phyloP scores from a whole-genome alignment of 2,888 invertebrate species.

The Drosophila nr. medialis region DNA sequence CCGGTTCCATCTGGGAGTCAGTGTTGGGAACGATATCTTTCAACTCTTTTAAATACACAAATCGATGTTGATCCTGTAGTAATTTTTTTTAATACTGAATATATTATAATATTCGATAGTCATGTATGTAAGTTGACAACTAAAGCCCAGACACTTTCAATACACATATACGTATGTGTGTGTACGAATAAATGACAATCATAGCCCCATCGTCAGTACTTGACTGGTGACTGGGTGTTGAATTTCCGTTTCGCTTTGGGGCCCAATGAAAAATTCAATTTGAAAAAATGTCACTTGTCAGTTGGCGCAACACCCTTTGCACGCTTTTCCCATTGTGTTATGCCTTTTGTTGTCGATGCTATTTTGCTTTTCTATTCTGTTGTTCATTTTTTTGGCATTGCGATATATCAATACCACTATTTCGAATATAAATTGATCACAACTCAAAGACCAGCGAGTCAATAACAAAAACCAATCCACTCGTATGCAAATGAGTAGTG shows the following conservation, averaged over 20 bases:
- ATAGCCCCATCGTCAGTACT: constrained; percentile 24
- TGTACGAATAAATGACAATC: not conserved
- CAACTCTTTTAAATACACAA: constrained; percentile 11
- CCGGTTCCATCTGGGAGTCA: constrained; percentile 44
- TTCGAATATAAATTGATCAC: constrained; percentile 72
- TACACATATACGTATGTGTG: not conserved
- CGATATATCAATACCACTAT: constrained; percentile 59
- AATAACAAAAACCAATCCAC: constrained; percentile 48
- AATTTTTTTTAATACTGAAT: not conserved
- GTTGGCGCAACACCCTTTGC: constrained; percentile 48
- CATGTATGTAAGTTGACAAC: constrained; percentile 43
- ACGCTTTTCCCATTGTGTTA: constrained; percentile 37
- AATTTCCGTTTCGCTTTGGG: constrained; percentile 23
- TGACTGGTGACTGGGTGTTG: constrained; percentile 33
- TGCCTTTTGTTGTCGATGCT: constrained; percentile 56
- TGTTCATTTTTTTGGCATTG: constrained; percentile 61
- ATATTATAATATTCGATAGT: constrained; percentile 4
- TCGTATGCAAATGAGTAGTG: constrained; percentile 49
- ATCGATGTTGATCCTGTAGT: constrained; percentile 15
- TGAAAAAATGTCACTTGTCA: constrained; percentile 78
- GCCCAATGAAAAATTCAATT: constrained; percentile 70
- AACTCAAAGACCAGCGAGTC: constrained; percentile 38
- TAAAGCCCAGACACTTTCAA: constrained; percentile 31
- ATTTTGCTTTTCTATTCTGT: constrained; percentile 40
- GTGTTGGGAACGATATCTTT: not conserved